Percentiles rank a stretch among this genome's conserved stretches.
Conservation (phyloP, 1,140 invertebrate species). For the Babylonia areolata region DNA sequence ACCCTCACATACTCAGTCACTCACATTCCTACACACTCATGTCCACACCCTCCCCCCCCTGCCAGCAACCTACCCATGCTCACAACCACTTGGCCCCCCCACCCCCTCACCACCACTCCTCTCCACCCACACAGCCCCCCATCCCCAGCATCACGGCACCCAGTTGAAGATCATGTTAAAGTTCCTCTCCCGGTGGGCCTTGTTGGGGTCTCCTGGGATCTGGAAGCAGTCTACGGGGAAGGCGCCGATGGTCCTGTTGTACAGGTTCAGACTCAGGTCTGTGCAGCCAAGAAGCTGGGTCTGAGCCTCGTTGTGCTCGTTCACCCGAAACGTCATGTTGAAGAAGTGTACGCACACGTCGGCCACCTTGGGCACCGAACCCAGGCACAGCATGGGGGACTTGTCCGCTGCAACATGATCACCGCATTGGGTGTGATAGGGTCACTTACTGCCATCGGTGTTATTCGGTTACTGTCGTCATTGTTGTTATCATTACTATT, state of each 20-base stretch:
- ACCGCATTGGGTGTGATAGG: too few relatives aligned
- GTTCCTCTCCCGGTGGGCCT: slow-evolving; percentile 46
- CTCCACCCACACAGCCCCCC: not conserved
- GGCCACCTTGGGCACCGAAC: slow-evolving; percentile 58
- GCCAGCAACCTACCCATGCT: not conserved
- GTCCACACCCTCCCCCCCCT: not conserved
- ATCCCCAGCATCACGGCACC: slow-evolving; percentile 44
- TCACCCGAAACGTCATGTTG: slow-evolving; percentile 62
- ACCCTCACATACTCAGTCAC: not conserved
- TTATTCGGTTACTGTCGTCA: too few relatives aligned
- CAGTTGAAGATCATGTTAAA: slow-evolving; percentile 56
- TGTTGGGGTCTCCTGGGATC: slow-evolving; percentile 60
- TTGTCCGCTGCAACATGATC: slow-evolving; percentile 50
- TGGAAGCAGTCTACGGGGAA: slow-evolving; percentile 67
- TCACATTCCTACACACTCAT: not conserved
- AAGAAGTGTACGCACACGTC: slow-evolving; percentile 62
- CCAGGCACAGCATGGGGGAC: slow-evolving; percentile 60
- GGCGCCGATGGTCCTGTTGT: slow-evolving; percentile 64
- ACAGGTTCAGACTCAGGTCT: slow-evolving; percentile 62
- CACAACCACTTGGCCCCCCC: too few relatives aligned
- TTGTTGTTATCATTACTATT: too few relatives aligned
- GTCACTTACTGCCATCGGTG: too few relatives aligned
- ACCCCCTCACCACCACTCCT: too few relatives aligned
- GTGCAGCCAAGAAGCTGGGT: slow-evolving; percentile 62
- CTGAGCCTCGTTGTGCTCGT: slow-evolving; percentile 57